Percentiles rank a stretch among this genome's conserved stretches.
Evolutionary conservation across 2,888 invertebrate genomes (phyloP).

Genomic region (Crematogaster levior): DNA sequence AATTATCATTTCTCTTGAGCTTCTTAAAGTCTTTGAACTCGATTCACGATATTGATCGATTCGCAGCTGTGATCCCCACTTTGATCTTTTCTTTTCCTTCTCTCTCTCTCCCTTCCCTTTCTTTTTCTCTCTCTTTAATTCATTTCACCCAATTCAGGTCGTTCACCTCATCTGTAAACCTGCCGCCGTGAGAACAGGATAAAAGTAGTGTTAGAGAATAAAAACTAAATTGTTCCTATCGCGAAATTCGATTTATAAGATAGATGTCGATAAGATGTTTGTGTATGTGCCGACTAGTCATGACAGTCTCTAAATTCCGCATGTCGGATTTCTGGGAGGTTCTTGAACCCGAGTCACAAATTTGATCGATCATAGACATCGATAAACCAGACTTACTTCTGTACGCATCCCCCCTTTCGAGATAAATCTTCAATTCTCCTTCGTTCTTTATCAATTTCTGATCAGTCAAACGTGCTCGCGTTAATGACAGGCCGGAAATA

Average conservation of each 20-base stretch:
- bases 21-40: constrained; percentile 56
- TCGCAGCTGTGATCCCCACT: constrained; percentile 1
- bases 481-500: neutral
- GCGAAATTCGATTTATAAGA: constrained; percentile 18
- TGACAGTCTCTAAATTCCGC: neutral
- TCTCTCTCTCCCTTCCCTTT: neutral
- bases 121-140: constrained; percentile 18
- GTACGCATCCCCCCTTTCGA: too few relatives aligned
- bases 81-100: neutral
- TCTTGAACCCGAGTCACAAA: constrained; percentile 33
- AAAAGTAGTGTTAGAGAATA: constrained; percentile 17
- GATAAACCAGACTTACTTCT: constrained; percentile 10
- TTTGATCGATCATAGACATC: constrained; percentile 34
- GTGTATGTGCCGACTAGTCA: neutral
- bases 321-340: neutral
- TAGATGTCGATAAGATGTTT: constrained; percentile 13
- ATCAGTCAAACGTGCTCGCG: neutral
- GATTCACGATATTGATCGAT: constrained; percentile 44
- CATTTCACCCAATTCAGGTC: constrained; percentile 37
- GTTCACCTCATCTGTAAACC: constrained; percentile 31
- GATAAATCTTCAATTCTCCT: neutral
- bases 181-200: neutral
- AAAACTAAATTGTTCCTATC: neutral
- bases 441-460: neutral
- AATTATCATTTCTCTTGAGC: constrained; percentile 37